Conservation (phyloP, 2,113 vertebrate genomes). For the Indicator indicator region DNA sequence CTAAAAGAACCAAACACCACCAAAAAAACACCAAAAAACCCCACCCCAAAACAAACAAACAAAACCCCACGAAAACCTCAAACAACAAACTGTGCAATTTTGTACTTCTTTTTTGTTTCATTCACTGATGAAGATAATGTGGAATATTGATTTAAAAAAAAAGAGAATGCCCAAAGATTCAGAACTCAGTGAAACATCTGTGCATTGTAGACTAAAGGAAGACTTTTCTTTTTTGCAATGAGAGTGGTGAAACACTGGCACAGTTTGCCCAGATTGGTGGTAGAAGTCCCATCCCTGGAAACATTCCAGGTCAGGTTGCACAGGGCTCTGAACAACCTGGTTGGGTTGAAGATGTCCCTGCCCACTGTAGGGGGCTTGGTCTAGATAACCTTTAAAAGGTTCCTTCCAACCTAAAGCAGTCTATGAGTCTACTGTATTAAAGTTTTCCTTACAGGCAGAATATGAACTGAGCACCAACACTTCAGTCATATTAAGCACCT, state of each 20-base stretch:
- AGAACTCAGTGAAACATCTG: not conserved
- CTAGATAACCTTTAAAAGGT: not conserved
- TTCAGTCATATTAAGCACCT: not conserved
- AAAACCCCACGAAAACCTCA: no score
- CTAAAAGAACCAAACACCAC: not conserved
- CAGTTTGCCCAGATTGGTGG: not conserved
- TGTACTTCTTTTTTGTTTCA: not conserved
- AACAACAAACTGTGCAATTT: not conserved
- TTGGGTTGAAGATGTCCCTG: not conserved
- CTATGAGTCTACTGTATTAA: not conserved
- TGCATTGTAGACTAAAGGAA: not conserved
- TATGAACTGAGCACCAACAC: not conserved
- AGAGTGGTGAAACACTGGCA: not conserved
- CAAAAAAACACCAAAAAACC: no score
- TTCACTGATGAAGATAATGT: not conserved
- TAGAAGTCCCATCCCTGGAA: not conserved
- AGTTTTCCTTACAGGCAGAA: not conserved
- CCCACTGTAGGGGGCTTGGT: not conserved
- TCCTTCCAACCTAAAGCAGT: not conserved
- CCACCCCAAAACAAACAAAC: no score
- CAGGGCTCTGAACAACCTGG: not conserved
- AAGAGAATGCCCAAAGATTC: not conserved
- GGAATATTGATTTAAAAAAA: not conserved
- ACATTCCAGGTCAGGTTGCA: not conserved
- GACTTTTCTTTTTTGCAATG: no score